phyloP scores from a whole-genome alignment of 2,113 vertebrate genomes.

The Thryonomys swinderianus region DNA sequence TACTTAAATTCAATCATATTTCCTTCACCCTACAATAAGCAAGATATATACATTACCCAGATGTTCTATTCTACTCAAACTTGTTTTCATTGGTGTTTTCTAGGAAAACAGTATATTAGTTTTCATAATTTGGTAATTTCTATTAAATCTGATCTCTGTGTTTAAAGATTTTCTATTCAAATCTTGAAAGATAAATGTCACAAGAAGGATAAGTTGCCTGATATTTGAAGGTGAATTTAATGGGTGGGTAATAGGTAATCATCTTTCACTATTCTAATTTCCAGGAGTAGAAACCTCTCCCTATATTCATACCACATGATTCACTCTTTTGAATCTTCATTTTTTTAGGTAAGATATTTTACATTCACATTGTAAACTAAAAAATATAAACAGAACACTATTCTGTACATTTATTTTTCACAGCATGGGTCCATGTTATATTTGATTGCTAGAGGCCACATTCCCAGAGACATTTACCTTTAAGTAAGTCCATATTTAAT shows the following conservation, averaged over 20 bases:
- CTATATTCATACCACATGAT: background rate
- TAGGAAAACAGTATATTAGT: background rate
- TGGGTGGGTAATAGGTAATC: background rate
- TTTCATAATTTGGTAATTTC: slow-evolving; percentile 26
- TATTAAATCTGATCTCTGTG: background rate
- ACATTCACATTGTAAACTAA: background rate
- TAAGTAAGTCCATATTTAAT: background rate
- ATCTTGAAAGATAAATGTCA: background rate
- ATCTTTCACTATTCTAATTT: background rate
- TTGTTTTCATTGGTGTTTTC: background rate
- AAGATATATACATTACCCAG: background rate
- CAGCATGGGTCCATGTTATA: background rate
- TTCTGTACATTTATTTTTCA: background rate
- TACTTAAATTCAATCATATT: background rate
- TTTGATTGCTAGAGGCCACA: background rate
- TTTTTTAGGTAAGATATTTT: background rate
- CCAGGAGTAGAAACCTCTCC: background rate
- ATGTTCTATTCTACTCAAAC: background rate
- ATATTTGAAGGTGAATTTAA: background rate
- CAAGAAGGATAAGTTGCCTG: background rate
- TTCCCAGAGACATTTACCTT: background rate
- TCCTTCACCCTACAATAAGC: background rate
- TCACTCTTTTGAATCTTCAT: background rate
- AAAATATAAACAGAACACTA: background rate
- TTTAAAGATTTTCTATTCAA: background rate